A percentile compares a stretch with the other conserved stretches of the same genome.
These are phyloP conservation scores for Rhombomys opimus DNA, from an alignment of 2,113 vertebrate species.

Conservation along the genomic window DNA sequence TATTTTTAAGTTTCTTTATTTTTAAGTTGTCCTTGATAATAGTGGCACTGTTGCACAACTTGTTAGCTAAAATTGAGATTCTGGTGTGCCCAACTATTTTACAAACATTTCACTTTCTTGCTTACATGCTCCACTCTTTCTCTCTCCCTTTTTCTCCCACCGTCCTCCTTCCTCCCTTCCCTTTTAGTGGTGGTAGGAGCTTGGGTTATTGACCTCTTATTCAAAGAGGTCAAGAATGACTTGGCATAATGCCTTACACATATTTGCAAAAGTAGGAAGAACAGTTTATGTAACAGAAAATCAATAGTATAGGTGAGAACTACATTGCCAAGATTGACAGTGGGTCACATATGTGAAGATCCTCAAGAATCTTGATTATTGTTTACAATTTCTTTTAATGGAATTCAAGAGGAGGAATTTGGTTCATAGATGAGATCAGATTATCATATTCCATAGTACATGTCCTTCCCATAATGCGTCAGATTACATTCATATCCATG, in stretches of 20 bases:
- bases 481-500: neutral
- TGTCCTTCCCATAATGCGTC: neutral
- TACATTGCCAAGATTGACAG: neutral
- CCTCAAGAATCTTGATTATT: neutral
- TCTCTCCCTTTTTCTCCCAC: neutral
- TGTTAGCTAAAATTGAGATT: neutral
- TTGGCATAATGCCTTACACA: neutral
- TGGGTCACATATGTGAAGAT: neutral
- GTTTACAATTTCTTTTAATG: neutral
- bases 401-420: neutral
- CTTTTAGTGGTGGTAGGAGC: neutral
- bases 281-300: neutral
- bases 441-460: neutral
- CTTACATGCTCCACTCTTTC: neutral
- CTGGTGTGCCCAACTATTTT: neutral
- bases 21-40: constrained; percentile 1
- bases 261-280: neutral
- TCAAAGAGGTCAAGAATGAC: neutral
- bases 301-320: neutral
- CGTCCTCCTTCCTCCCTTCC: neutral
- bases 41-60: neutral
- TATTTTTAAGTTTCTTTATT: constrained; percentile 29
- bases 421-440: neutral
- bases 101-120: neutral
- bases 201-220: neutral